Base-by-base conservation (phyloP, 2,113 vertebrate species). In the Tetrao urogallus region DNA sequence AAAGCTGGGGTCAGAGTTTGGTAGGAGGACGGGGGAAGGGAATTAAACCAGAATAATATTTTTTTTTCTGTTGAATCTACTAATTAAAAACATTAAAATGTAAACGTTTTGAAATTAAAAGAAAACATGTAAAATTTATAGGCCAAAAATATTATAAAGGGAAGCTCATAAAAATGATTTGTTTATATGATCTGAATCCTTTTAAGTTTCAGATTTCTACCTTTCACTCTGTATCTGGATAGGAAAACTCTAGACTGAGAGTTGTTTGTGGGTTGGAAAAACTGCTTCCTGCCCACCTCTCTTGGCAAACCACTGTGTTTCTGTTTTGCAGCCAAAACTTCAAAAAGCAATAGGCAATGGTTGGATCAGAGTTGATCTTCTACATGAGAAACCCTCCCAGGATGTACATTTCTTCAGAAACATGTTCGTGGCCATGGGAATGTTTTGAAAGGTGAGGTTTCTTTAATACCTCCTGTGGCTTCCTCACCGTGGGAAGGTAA, bases 371-470 rank as follows among this genome's bases (percentile, higher is more conserved):
- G 82, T 5, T 88, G 76, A 74, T 88, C 71, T 89, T 86, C 42
- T 0, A 1, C 85, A 81, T 48, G 27, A 88, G 79, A 94, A 96
- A 92, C 82, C 73, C 66, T 95, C 66, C 74, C 81, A 85, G 93
- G 64, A 93, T 36, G n/a, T 57, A 58, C 70, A 50, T 79, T 92
- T 89, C 60, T 28, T 76, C 82, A 66, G 47, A 20, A 75, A n/a
- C 36, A 69, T 13, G 43, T 57, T 88, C 92, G 34, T 14, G 60
- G 66, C 72, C 78, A 95, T 92, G 94, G 94, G 90, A 96, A 94
- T 88, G 92, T 96, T 96, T 93, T 91, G 93, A 93, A 91, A 91
- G 78, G 93, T 90, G 87, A 91, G 90, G 88, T 90, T 94, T 94
- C 85, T 90, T 22, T 72, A 92, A 93, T 94, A 96, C 82, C 64